Base-by-base conservation (phyloP, 2,888 invertebrate species). In the Dryobota labecula region DNA sequence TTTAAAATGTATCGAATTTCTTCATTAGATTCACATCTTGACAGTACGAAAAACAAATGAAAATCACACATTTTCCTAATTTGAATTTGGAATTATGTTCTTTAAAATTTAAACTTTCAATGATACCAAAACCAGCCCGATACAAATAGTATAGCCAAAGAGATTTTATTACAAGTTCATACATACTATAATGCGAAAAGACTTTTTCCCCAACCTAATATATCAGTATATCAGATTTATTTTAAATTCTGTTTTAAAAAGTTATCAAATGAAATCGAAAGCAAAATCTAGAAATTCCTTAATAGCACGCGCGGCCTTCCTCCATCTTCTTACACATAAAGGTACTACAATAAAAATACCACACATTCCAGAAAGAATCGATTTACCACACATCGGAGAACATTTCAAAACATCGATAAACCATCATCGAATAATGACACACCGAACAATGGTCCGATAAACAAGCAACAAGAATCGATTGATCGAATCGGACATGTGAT, bases 401-500 rank as follows among this genome's bases (percentile, higher is more conserved):
- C 51, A 75, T 78, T 85, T 76, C 76, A 71, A 78, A 84, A 85
- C 75, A 76, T 76, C 69, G 73, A 80, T 75, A 81, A 72, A 73
- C 76, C n/a, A 73, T 78, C 85, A 77, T 81, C 73, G 73, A 73
- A 78, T 82, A 84, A 77, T 82, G 77, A 80, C 66, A 78, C 58
- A 73, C 41, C 63, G 67, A 80, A 85, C 81, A 84, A 84, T 80
- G 81, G 47, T 60, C 64, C 56, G 80, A 83, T 86, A 84, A 83
- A 85, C 73, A 83, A 73, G 84, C 69, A 76, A 80, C 78, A 82
- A 76, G 74, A 83, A 84, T 84, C 83, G 85, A 88, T 85, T 83
- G 86, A 86, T 84, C 82, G 84, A 73, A 84, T 82, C 83, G 82
- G 84, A 84, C 86, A 86, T 84, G 83, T 85, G 86, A 88, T 88